These are phyloP conservation scores for Drosophila cognata DNA, from an alignment of 2,888 invertebrate species.

Conservation along the genomic window DNA sequence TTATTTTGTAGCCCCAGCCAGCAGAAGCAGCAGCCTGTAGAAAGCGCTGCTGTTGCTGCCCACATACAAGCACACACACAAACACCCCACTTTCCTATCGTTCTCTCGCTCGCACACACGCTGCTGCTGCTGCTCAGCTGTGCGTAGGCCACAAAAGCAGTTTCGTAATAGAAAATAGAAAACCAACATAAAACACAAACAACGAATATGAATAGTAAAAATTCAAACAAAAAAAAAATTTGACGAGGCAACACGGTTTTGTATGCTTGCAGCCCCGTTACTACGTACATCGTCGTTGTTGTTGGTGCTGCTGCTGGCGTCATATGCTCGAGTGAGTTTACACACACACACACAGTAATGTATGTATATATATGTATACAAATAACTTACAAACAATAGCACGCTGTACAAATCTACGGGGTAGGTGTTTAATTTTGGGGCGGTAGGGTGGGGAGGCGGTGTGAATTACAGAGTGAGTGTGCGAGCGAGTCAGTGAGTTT, in stretches of 20 bases:
- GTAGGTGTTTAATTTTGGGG: slow-evolving; percentile 13
- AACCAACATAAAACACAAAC: slow-evolving; percentile 38
- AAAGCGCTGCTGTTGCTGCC: slow-evolving; percentile 38
- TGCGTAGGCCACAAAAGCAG: slow-evolving; percentile 68
- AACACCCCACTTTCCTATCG: slow-evolving; percentile 40
- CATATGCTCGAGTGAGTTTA: slow-evolving; percentile 70
- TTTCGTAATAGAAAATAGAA: slow-evolving; percentile 71
- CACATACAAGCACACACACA: slow-evolving; percentile 4
- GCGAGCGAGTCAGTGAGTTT: neutral
- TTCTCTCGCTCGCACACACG: slow-evolving; percentile 25
- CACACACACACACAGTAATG: slow-evolving; percentile 10
- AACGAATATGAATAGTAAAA: slow-evolving; percentile 18
- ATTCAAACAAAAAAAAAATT: slow-evolving; percentile 27
- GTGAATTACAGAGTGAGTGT: neutral
- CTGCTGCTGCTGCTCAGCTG: slow-evolving; percentile 61
- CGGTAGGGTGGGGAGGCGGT: neutral
- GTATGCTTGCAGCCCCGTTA: slow-evolving; percentile 37
- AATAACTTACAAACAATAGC: slow-evolving; percentile 60
- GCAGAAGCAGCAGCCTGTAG: slow-evolving; percentile 30
- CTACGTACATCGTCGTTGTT: slow-evolving; percentile 37
- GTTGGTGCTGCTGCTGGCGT: slow-evolving; percentile 30
- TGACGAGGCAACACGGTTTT: slow-evolving; percentile 53
- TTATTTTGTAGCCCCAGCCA: slow-evolving; percentile 19
- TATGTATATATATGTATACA: slow-evolving; percentile 21
- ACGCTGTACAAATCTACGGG: slow-evolving; percentile 29